Evolutionary conservation across 92 coral and sea anemone species (phyloP).

Genomic region (Parazoanthus atlanticus): DNA sequence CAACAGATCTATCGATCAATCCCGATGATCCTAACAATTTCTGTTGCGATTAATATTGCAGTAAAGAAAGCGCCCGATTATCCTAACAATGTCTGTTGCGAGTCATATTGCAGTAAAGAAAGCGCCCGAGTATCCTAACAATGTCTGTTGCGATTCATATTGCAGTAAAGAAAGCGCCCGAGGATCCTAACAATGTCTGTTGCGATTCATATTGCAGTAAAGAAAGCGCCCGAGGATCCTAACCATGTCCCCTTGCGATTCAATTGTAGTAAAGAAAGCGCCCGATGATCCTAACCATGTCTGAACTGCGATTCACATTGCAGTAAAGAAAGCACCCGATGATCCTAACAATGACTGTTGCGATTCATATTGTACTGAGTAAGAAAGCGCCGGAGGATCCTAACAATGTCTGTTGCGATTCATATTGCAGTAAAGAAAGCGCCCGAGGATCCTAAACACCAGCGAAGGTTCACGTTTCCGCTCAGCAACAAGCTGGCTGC

Average conservation of each 20-base stretch:
- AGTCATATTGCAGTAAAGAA: constrained; percentile 4
- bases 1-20: no score
- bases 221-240: neutral
- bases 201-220: neutral
- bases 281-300: neutral
- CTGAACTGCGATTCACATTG: neutral
- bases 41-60: neutral
- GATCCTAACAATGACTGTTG: no score
- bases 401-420: neutral
- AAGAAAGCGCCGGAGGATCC: neutral
- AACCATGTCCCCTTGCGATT: neutral
- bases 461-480: constrained; percentile 36
- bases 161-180: neutral
- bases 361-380: neutral
- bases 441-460: neutral
- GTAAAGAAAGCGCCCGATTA: constrained; percentile 3
- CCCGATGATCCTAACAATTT: no score
- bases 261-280: neutral
- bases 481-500: constrained; percentile 41
- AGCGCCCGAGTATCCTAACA: neutral
- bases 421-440: neutral
- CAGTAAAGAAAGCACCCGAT: neutral
- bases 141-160: neutral
- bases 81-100: no score
- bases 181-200: neutral